Percentiles rank a stretch among this genome's conserved stretches.
Conservation (phyloP, 2,888 invertebrate genomes). For the Torymus texanus region DNA sequence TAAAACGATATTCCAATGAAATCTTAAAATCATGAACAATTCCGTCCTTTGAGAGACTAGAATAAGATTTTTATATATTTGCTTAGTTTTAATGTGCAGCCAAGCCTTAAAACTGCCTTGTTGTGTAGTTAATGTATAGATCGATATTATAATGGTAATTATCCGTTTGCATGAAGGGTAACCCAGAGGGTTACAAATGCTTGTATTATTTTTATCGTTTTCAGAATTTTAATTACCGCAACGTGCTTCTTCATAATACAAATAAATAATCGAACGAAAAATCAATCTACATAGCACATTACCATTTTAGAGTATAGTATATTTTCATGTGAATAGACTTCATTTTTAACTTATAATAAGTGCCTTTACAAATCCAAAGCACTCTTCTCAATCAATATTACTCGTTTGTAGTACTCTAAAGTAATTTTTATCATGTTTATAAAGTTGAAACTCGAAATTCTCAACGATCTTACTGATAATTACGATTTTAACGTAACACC, state of each 20-base stretch:
- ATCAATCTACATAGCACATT: background rate
- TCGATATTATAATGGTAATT: slow-evolving; percentile 19
- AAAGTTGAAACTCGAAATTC: too few species aligned
- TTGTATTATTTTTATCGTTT: background rate
- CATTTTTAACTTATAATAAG: slow-evolving; percentile 54
- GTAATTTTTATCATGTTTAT: background rate
- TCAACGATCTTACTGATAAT: too few species aligned
- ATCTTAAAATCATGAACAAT: too few species aligned
- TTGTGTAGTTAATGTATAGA: slow-evolving; percentile 21
- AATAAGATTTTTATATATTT: slow-evolving; percentile 15
- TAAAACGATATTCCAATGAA: too few species aligned
- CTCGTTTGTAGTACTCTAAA: background rate
- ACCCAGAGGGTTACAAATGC: background rate
- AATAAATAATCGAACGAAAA: background rate
- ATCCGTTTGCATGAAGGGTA: slow-evolving; percentile 32
- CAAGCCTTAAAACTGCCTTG: slow-evolving; percentile 16
- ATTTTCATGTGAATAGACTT: slow-evolving; percentile 44
- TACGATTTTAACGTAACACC: too few species aligned
- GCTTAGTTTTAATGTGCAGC: background rate
- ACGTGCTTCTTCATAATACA: background rate
- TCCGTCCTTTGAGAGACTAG: background rate
- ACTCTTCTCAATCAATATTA: slow-evolving; percentile 21
- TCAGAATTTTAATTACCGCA: slow-evolving; percentile 4
- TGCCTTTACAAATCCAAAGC: slow-evolving; percentile 56
- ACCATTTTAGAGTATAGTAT: background rate